Conservation (phyloP, 2,888 invertebrate genomes). For the Philereme transversata region DNA sequence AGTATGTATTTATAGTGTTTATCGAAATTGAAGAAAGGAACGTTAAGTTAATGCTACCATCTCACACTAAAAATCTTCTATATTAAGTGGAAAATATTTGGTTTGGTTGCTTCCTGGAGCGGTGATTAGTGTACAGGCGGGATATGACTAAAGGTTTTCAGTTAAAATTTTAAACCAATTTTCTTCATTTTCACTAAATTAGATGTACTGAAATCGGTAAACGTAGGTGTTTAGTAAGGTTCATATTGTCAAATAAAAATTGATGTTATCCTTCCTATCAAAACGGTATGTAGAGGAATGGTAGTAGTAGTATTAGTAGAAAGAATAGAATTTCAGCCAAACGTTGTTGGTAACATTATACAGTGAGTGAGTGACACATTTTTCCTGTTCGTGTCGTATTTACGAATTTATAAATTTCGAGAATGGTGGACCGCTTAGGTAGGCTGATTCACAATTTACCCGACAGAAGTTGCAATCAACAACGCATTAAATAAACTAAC, state of each 20-base stretch:
- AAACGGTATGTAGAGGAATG: neutral
- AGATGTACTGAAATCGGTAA: no score
- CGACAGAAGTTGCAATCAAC: conserved; percentile 3
- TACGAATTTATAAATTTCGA: conserved; percentile 60
- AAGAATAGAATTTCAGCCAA: neutral
- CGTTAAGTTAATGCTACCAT: conserved; percentile 28
- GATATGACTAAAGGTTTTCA: no score
- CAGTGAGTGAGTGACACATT: conserved; percentile 68
- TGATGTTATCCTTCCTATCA: no score
- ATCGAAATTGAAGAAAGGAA: conserved; percentile 26
- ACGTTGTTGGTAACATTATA: conserved; percentile 46
- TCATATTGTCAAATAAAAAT: no score
- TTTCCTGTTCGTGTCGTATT: conserved; percentile 59
- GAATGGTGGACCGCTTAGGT: conserved; percentile 83
- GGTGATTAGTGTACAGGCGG: no score
- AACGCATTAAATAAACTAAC: neutral
- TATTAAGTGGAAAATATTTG: neutral
- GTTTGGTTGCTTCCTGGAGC: conserved; percentile 3
- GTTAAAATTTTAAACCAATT: no score
- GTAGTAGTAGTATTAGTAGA: neutral
- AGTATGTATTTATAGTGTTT: no score
- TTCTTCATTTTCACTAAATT: no score
- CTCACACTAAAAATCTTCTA: neutral
- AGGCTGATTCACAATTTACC: conserved; percentile 45
- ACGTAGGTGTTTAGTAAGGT: no score